Conservation (phyloP, 1,140 invertebrate genomes). For the Bombus balteatus region DNA sequence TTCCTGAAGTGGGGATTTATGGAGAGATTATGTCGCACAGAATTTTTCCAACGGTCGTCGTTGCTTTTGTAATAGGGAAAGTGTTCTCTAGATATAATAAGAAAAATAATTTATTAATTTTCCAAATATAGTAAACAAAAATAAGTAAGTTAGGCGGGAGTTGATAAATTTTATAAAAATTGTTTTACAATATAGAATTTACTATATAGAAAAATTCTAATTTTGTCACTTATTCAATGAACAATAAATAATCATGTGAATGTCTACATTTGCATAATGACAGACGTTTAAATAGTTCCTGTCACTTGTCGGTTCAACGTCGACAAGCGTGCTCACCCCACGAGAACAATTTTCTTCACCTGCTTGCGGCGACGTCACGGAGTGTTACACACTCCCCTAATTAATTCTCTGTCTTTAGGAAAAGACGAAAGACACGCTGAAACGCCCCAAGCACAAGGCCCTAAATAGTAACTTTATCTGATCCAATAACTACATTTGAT, state of each 20-base stretch:
- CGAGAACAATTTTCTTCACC: slow-evolving; percentile 73
- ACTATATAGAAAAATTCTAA: background rate
- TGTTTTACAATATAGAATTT: too few relatives aligned
- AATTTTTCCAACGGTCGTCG: slow-evolving; percentile 95
- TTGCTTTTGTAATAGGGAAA: slow-evolving; percentile 94
- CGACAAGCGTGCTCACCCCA: background rate
- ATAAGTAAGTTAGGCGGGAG: too few relatives aligned
- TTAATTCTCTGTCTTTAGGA: slow-evolving; percentile 64
- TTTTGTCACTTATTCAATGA: background rate
- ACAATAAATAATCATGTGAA: background rate
- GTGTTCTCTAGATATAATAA: slow-evolving; percentile 86
- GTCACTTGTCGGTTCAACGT: background rate
- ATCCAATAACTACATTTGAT: slow-evolving; percentile 3
- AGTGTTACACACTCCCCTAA: slow-evolving; percentile 65
- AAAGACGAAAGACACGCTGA: slow-evolving; percentile 15
- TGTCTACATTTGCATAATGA: background rate
- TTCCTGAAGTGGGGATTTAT: slow-evolving; percentile 95
- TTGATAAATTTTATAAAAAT: background rate
- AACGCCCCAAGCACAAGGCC: slow-evolving; percentile 17
- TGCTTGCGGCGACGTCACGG: slow-evolving; percentile 74
- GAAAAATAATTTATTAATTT: background rate
- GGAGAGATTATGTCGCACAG: slow-evolving; percentile 92
- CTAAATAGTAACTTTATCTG: slow-evolving; percentile 66
- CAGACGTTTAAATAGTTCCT: slow-evolving; percentile 7
- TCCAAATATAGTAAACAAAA: background rate